These are phyloP conservation scores for Prenolepis imparis DNA, from an alignment of 2,888 invertebrate species.

Conservation along the genomic window DNA sequence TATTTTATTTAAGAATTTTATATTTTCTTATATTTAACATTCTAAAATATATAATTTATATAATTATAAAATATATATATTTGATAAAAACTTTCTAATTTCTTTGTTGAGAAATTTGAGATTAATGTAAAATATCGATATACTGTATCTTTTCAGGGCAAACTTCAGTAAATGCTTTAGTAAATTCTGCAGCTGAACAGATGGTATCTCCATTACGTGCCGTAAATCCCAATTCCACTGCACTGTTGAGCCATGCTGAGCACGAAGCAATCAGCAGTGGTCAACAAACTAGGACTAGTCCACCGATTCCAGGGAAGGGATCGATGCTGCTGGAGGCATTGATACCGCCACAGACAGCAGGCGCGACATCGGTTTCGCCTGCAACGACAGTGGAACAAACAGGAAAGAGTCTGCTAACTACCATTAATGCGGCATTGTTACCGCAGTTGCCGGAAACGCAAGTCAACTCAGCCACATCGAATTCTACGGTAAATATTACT, in stretches of 20 bases:
- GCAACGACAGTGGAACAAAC: conserved; percentile 74
- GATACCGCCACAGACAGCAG: conserved; percentile 73
- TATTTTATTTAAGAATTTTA: not conserved
- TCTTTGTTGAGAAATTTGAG: not conserved
- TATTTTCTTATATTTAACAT: not conserved
- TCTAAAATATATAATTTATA: conserved; percentile 4
- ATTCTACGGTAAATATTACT: conserved; percentile 75
- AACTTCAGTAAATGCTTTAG: conserved; percentile 85
- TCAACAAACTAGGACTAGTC: conserved; percentile 87
- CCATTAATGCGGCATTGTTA: conserved; percentile 82
- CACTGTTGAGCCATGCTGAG: conserved; percentile 86
- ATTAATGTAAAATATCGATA: not conserved
- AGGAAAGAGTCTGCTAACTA: conserved; percentile 80
- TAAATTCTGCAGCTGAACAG: conserved; percentile 88
- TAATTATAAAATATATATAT: not conserved
- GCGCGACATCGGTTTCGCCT: conserved; percentile 64
- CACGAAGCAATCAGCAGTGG: conserved; percentile 80
- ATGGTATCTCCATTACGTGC: conserved; percentile 83
- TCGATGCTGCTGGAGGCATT: conserved; percentile 91
- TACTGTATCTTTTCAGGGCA: conserved; percentile 46
- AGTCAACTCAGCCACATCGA: conserved; percentile 74
- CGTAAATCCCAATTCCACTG: conserved; percentile 83
- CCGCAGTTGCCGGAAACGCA: conserved; percentile 82
- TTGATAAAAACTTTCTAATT: not conserved
- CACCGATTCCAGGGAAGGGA: conserved; percentile 90